These are phyloP conservation scores for Eubucco bourcierii DNA, from an alignment of 2,113 vertebrate genomes.

Conservation along the genomic window DNA sequence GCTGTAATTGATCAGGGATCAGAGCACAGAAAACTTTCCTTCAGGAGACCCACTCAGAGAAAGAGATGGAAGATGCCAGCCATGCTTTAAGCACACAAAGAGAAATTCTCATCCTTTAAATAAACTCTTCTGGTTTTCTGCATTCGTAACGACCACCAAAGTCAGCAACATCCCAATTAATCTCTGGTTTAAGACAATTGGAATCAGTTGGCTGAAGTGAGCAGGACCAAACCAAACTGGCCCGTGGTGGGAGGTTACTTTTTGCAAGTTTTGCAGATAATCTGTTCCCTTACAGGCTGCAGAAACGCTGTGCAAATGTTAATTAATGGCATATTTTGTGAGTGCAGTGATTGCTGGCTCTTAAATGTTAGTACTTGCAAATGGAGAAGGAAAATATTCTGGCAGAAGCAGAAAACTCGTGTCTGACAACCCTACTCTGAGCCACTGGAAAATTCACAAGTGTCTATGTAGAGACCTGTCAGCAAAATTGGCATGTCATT, in stretches of 20 bases:
- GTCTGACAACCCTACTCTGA: background rate
- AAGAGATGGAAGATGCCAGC: background rate
- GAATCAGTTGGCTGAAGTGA: background rate
- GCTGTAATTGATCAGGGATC: background rate
- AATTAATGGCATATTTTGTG: slow-evolving; percentile 25
- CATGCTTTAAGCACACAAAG: background rate
- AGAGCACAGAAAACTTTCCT: background rate
- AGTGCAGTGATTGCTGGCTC: background rate
- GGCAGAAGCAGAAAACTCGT: slow-evolving; percentile 1
- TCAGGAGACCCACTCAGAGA: background rate
- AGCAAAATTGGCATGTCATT: background rate
- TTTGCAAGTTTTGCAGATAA: background rate
- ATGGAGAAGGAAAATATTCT: slow-evolving; percentile 10
- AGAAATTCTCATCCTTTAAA: background rate
- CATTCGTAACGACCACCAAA: background rate
- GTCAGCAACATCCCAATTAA: background rate
- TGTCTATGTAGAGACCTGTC: background rate
- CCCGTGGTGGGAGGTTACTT: background rate
- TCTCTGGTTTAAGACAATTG: background rate
- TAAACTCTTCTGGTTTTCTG: background rate
- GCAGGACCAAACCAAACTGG: background rate
- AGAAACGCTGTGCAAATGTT: background rate
- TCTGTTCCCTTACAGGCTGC: background rate
- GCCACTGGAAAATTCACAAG: background rate
- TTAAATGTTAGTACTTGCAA: background rate